These are phyloP conservation scores for Tragopan temminckii DNA, from an alignment of 2,797 vertebrate genomes.

Conservation along the genomic window DNA sequence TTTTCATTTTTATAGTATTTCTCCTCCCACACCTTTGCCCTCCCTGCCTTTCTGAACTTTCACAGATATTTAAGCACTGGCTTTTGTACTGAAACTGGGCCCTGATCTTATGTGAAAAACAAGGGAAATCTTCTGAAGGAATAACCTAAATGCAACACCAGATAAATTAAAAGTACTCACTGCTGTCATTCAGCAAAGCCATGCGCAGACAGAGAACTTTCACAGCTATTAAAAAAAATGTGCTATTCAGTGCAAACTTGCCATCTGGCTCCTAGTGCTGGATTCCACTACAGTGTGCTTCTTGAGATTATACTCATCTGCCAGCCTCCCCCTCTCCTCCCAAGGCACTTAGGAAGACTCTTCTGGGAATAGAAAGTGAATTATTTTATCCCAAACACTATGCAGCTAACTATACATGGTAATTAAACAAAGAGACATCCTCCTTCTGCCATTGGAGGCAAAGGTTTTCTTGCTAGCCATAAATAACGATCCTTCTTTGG, in stretches of 20 bases:
- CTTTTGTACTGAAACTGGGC: constrained; percentile 26
- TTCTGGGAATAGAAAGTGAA: constrained; percentile 81
- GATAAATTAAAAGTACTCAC: constrained; percentile 59
- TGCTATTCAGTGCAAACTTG: constrained; percentile 74
- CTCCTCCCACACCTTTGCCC: constrained; percentile 1
- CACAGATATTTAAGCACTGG: constrained; percentile 6
- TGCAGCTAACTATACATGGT: constrained; percentile 78
- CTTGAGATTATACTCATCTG: constrained; percentile 72
- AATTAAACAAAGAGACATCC: constrained; percentile 77
- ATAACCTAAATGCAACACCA: constrained; percentile 42
- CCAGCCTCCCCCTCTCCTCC: constrained; percentile 73
- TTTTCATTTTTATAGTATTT: constrained; percentile 1
- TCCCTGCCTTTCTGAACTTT: constrained; percentile 37
- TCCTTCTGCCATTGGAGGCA: constrained; percentile 74
- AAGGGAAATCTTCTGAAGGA: constrained; percentile 58
- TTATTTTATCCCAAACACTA: constrained; percentile 75
- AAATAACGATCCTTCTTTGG: constrained; percentile 68
- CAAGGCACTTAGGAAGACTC: constrained; percentile 76
- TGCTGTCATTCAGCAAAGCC: constrained; percentile 73
- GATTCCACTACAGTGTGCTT: constrained; percentile 59
- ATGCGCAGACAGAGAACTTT: constrained; percentile 75
- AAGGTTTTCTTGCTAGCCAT: constrained; percentile 76
- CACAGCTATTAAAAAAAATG: constrained; percentile 78
- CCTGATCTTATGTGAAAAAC: constrained; percentile 33
- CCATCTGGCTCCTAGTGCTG: constrained; percentile 77